These are phyloP conservation scores for Salvator merianae DNA, from an alignment of 2,113 vertebrate genomes.

Conservation along the genomic window DNA sequence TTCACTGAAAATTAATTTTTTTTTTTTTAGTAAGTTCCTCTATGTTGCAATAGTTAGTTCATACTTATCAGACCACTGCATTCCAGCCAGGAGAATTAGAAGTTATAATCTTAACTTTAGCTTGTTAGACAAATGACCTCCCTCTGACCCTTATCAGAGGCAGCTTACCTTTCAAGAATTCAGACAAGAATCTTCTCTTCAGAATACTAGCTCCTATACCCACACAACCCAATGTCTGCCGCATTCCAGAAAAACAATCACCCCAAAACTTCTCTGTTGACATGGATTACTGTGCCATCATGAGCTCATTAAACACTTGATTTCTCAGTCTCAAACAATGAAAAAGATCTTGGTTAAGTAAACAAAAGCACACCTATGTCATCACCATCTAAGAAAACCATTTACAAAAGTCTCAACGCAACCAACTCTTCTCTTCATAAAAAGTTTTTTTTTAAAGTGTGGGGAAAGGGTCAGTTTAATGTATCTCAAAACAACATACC, in stretches of 20 bases:
- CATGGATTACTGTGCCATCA: constrained; percentile 2
- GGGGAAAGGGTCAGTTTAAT: background rate
- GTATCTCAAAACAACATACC: background rate
- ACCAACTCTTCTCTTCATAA: background rate
- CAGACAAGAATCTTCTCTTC: constrained; percentile 29
- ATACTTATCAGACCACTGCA: background rate
- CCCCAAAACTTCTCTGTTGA: constrained; percentile 24
- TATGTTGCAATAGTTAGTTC: constrained; percentile 7
- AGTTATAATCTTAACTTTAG: constrained; percentile 20
- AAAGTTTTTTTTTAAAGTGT: background rate
- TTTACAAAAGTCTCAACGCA: background rate
- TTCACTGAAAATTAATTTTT: background rate
- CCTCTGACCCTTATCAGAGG: constrained; percentile 19
- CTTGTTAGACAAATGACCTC: background rate
- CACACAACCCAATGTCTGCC: background rate
- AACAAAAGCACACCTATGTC: background rate
- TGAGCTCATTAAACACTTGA: background rate
- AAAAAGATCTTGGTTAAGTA: constrained; percentile 19
- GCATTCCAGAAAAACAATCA: constrained; percentile 20
- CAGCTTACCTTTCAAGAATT: constrained; percentile 22
- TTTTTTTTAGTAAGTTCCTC: background rate
- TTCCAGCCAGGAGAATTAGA: constrained; percentile 17
- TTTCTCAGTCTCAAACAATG: constrained; percentile 11
- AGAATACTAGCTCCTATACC: background rate
- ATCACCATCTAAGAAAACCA: background rate